Percentiles rank a stretch among this genome's conserved stretches.
These are phyloP conservation scores for Poecilia gillii DNA, from an alignment of 2,797 vertebrate species.

Conservation along the genomic window DNA sequence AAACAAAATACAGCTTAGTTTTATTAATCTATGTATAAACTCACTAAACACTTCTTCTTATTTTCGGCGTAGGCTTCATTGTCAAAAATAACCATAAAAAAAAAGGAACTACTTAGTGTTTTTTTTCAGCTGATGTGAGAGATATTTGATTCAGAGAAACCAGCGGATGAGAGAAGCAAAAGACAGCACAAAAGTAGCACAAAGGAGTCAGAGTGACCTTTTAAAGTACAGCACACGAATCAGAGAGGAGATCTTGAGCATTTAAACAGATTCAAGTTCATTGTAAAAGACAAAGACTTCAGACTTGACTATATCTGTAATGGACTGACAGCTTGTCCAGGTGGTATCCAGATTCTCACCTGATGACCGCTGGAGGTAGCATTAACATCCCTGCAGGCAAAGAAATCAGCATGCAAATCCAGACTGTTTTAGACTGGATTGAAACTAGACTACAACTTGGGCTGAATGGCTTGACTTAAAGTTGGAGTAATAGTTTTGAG, in stretches of 20 bases:
- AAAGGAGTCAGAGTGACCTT: neutral
- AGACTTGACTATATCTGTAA: neutral
- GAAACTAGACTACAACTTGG: neutral
- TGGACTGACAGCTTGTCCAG: too few species aligned
- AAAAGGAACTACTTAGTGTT: neutral
- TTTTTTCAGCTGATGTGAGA: neutral
- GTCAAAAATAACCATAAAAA: slow-evolving; percentile 18
- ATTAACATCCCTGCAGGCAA: neutral
- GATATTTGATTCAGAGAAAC: neutral
- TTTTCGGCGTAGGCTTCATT: slow-evolving; percentile 14
- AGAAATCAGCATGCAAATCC: too few species aligned
- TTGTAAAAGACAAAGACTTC: neutral
- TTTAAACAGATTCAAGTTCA: neutral
- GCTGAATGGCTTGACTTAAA: neutral
- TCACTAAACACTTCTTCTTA: slow-evolving; percentile 14
- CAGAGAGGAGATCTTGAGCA: neutral
- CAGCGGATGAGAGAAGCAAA: neutral
- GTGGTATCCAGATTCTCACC: neutral
- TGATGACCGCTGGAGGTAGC: neutral
- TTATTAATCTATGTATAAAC: slow-evolving; percentile 21
- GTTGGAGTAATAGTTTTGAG: neutral
- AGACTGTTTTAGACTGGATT: neutral
- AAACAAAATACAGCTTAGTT: slow-evolving; percentile 15
- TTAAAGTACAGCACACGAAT: slow-evolving; percentile 3
- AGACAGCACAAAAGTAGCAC: neutral